phyloP scores from a whole-genome alignment of 1,140 invertebrate species.

The Phenacoccus solenopsis region DNA sequence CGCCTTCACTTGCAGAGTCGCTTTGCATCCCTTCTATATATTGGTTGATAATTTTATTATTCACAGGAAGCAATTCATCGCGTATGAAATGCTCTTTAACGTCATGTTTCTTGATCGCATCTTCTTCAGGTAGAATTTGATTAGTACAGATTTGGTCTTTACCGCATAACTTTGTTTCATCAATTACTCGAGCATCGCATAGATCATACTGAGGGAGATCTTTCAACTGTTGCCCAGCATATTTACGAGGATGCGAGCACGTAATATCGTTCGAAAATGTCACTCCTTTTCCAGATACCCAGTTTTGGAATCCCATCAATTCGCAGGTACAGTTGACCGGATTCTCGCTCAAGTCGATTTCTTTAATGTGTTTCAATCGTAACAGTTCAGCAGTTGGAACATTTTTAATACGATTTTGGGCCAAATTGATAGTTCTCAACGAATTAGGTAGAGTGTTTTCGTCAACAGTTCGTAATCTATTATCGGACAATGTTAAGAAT shows the following conservation, averaged over 20 bases:
- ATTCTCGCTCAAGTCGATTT: slow-evolving; percentile 26
- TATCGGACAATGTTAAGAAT: slow-evolving; percentile 24
- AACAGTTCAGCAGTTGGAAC: slow-evolving; percentile 24
- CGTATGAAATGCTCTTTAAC: not conserved
- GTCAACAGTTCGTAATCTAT: slow-evolving; percentile 24
- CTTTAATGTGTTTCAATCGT: slow-evolving; percentile 22
- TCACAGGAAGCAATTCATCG: not conserved
- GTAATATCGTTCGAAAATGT: slow-evolving; percentile 25
- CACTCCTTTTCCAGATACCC: slow-evolving; percentile 24
- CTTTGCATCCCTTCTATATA: not conserved
- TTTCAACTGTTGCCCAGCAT: slow-evolving; percentile 22
- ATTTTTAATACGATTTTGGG: slow-evolving; percentile 26
- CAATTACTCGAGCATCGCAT: slow-evolving; percentile 22
- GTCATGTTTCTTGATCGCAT: not conserved
- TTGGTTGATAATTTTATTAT: not conserved
- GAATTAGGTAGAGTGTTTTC: slow-evolving; percentile 24
- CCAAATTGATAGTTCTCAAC: slow-evolving; percentile 25
- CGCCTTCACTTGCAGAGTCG: not conserved
- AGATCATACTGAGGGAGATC: slow-evolving; percentile 26
- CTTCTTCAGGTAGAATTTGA: not conserved
- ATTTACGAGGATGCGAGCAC: slow-evolving; percentile 24
- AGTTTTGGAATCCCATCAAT: slow-evolving; percentile 26
- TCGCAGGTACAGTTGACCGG: slow-evolving; percentile 28
- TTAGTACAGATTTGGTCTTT: not conserved
- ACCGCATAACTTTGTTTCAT: not conserved